These are phyloP conservation scores for Colinus virginianus DNA, from an alignment of 2,113 vertebrate species.

Conservation along the genomic window DNA sequence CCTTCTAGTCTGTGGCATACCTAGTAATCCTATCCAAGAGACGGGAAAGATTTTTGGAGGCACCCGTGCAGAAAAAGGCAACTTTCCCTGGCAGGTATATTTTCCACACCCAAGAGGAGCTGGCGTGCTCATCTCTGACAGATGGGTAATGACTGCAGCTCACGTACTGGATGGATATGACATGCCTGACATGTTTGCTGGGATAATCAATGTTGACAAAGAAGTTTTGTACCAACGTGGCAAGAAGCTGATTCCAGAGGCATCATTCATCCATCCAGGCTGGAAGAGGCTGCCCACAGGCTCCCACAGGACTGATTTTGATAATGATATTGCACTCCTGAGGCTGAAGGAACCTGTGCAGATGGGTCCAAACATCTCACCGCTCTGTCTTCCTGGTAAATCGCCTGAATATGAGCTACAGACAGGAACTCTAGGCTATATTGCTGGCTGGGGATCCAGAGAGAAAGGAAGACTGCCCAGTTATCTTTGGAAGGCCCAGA, in stretches of 20 bases:
- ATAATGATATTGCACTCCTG: constrained; percentile 81
- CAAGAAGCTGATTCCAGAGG: constrained; percentile 38
- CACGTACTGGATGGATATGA: constrained; percentile 62
- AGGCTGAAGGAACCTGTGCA: constrained; percentile 69
- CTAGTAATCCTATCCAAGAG: not conserved
- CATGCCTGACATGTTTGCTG: constrained; percentile 68
- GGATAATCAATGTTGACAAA: not conserved
- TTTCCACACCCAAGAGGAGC: constrained; percentile 58
- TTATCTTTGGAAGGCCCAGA: constrained; percentile 53
- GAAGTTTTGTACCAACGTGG: fast-evolving
- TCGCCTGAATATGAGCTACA: constrained; percentile 32
- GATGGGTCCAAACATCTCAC: constrained; percentile 72
- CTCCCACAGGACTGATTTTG: constrained; percentile 44
- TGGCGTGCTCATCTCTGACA: constrained; percentile 79
- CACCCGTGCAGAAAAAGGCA: not conserved
- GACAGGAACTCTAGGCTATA: constrained; percentile 55
- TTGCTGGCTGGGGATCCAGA: constrained; percentile 80
- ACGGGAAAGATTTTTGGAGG: constrained; percentile 79
- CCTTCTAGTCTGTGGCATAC: constrained; percentile 78
- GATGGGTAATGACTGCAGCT: constrained; percentile 84
- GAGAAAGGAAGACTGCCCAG: not conserved
- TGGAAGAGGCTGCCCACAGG: constrained; percentile 28
- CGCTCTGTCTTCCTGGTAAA: constrained; percentile 77
- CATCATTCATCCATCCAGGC: constrained; percentile 70
- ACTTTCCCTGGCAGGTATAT: constrained; percentile 83